phyloP scores from a whole-genome alignment of 2,113 vertebrate genomes.

The Cyanocitta stelleri region DNA sequence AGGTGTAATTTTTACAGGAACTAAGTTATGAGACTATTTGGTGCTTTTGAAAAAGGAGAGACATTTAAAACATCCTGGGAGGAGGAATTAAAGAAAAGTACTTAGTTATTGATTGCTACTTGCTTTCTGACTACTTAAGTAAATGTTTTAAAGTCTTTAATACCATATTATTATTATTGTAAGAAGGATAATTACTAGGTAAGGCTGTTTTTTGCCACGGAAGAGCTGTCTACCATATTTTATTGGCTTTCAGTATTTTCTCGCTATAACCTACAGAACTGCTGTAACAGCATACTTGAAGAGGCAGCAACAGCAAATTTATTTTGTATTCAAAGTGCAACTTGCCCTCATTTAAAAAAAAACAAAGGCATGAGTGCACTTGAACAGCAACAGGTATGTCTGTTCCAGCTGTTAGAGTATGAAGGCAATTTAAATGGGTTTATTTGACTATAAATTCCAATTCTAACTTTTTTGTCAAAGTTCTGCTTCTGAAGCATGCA shows the following conservation, averaged over 20 bases:
- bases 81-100: neutral
- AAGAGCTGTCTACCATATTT: neutral
- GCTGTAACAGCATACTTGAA: neutral
- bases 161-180: neutral
- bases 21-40: neutral
- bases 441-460: neutral
- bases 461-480: neutral
- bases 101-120: neutral
- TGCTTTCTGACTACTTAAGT: neutral
- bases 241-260: constrained; percentile 10
- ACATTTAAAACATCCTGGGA: neutral
- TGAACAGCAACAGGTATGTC: neutral
- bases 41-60: neutral
- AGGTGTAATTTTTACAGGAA: neutral
- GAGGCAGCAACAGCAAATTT: neutral
- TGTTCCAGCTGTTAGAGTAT: neutral
- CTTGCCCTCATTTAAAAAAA: neutral
- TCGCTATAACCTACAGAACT: neutral
- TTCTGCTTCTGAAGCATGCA: neutral
- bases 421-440: neutral
- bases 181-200: neutral
- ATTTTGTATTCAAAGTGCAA: neutral
- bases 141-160: neutral
- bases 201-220: neutral
- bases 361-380: neutral